Evolutionary conservation across 2,113 vertebrate genomes (phyloP).

Genomic region (Callaeas wilsoni): DNA sequence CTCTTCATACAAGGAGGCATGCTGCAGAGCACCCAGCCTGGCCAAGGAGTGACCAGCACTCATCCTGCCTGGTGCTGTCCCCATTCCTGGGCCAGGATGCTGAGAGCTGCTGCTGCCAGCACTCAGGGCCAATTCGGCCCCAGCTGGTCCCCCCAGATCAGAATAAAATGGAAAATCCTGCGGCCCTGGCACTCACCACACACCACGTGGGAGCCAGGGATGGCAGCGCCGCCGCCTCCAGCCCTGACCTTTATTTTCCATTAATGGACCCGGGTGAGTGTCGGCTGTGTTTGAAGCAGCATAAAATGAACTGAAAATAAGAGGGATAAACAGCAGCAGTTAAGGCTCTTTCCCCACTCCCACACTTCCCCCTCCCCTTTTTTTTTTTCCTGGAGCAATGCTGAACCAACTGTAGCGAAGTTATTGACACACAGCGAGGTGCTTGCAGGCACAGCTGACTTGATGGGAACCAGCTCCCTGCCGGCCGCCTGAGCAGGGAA

Average conservation of each 20-base stretch:
- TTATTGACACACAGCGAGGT: neutral
- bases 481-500: neutral
- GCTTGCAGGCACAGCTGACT: neutral
- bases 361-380: fast-evolving
- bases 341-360: neutral
- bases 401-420: slow-evolving; percentile 24
- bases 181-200: neutral
- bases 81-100: neutral
- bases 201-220: neutral
- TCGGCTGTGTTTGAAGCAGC: slow-evolving; percentile 43
- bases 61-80: neutral
- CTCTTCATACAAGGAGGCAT: fast-evolving
- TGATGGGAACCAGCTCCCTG: neutral
- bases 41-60: neutral
- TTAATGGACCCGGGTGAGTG: slow-evolving; percentile 52
- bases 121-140: neutral
- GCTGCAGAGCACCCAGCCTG: neutral
- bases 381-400: neutral
- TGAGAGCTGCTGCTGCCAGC: fast-evolving
- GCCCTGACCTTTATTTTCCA: slow-evolving; percentile 71
- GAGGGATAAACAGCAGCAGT: slow-evolving; percentile 57
- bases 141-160: neutral
- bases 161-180: slow-evolving; percentile 44
- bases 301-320: slow-evolving; percentile 64
- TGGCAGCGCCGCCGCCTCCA: neutral